A percentile compares a stretch with the other conserved stretches of the same genome.
Evolutionary conservation across 2,888 invertebrate genomes (phyloP).

Genomic region (Thumatha senex): DNA sequence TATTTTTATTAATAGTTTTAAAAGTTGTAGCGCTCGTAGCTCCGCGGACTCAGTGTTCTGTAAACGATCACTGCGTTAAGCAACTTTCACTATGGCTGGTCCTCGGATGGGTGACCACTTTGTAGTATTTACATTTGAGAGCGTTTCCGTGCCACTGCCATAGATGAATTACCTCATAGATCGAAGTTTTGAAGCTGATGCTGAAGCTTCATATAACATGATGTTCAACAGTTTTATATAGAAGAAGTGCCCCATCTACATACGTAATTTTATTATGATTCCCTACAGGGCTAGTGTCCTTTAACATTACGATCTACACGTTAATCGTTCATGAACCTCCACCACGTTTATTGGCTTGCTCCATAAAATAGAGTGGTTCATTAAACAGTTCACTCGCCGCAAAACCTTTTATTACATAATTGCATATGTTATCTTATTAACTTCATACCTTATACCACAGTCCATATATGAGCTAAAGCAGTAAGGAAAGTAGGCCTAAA

Average conservation of each 20-base stretch:
- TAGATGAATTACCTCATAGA: not conserved
- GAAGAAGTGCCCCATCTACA: too few relatives aligned
- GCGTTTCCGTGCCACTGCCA: not conserved
- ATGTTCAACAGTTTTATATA: too few relatives aligned
- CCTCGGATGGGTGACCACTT: too few relatives aligned
- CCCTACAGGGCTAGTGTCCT: constrained; percentile 70
- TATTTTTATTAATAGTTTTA: constrained; percentile 2
- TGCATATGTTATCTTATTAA: constrained; percentile 54
- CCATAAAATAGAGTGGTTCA: constrained; percentile 74
- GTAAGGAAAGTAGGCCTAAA: too few relatives aligned
- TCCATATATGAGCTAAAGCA: too few relatives aligned
- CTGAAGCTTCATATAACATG: too few relatives aligned
- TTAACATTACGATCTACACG: constrained; percentile 60
- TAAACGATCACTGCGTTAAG: too few relatives aligned
- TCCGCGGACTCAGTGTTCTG: too few relatives aligned
- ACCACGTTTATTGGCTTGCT: constrained; percentile 65
- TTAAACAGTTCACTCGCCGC: constrained; percentile 61
- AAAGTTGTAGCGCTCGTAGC: too few relatives aligned
- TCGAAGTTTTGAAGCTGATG: not conserved
- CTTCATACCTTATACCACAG: constrained; percentile 40
- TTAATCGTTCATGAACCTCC: constrained; percentile 57
- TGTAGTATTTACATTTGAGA: too few relatives aligned
- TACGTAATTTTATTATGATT: constrained; percentile 29
- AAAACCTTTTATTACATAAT: constrained; percentile 70
- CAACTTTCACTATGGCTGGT: too few relatives aligned